Evolutionary conservation across 2,113 vertebrate species (phyloP).

Genomic region (Xiphias gladius): DNA sequence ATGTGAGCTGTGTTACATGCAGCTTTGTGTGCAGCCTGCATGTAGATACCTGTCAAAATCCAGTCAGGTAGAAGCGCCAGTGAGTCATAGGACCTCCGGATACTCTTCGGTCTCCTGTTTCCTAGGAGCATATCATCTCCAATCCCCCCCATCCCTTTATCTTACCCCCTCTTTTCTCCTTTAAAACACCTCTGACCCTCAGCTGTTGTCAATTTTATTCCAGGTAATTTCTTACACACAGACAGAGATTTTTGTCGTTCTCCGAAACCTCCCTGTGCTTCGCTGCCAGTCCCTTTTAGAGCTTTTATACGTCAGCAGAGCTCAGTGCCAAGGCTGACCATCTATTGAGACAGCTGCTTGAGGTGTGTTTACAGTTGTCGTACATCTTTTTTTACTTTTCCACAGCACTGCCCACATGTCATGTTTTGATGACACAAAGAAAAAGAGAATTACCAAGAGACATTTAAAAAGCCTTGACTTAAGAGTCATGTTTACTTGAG

Average conservation of each 20-base stretch:
- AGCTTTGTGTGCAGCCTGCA: conserved; percentile 15
- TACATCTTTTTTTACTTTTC: conserved; percentile 34
- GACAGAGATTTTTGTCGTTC: conserved; percentile 28
- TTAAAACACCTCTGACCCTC: conserved; percentile 52
- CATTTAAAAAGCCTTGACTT: conserved; percentile 48
- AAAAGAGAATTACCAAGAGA: not conserved
- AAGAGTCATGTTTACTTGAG: conserved; percentile 42
- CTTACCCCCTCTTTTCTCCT: conserved; percentile 16
- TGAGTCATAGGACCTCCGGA: conserved; percentile 54
- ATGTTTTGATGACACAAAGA: conserved; percentile 38
- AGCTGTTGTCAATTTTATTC: conserved; percentile 40
- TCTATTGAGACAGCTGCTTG: conserved; percentile 51
- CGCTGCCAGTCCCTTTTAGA: conserved; percentile 19
- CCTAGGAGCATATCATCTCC: conserved; percentile 35
- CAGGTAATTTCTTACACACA: conserved; percentile 18
- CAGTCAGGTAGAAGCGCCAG: conserved; percentile 21
- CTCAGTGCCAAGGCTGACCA: conserved; percentile 59
- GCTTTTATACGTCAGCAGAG: conserved; percentile 40
- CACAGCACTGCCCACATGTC: conserved; percentile 27
- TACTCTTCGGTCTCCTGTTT: conserved; percentile 43
- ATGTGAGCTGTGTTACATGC: conserved; percentile 14
- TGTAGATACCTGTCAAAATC: conserved; percentile 50
- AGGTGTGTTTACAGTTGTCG: conserved; percentile 44
- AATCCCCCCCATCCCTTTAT: not conserved
- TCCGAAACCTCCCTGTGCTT: conserved; percentile 19